Evolutionary conservation across 1,140 invertebrate species (phyloP), one percentile per base, ranked within the genome.

Genomic region (Theocolax elegans): DNA sequence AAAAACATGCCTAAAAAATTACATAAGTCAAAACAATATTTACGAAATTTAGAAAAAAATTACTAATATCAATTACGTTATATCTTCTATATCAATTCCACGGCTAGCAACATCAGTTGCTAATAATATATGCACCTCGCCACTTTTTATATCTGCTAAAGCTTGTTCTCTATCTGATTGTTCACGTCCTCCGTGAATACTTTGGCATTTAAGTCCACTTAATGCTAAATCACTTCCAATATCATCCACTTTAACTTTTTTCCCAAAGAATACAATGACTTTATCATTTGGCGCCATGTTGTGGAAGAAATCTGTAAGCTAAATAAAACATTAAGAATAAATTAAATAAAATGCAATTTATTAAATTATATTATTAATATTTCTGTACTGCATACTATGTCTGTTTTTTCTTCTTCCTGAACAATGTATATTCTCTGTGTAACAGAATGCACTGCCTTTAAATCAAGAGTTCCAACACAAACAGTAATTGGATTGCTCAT

Each of bases 81-180:
- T 89, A 79, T 97, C 94, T 81, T 93, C 92, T 42, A 98, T 96
- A 82, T 98, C 96, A 51, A 98, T 89, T 29, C 96, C 96, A 74
- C 96, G 87, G 29, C 94, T 95, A 0, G 95, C 96, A 17, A 98
- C 93, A 88, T 98, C 96, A n/a, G 96, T 97, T 3, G 96, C 96
- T 21, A 97, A 89, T n/a, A 98, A 86, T 73, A 97, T 94, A 35
- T 88, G 88, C 0, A 93, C 92, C 7, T 83, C 79, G 0, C 95
- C 94, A 67, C 86, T 87, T 76, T 92, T 92, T 67, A 98, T 91
- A 74, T 96, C 94, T 35, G 90, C 89, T 9, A 97, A 84, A 9
- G 95, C 94, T 81, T 90, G 90, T 81, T 97, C 95, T 51, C 96
- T 86, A 78, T 97, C 96, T 75, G 68, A 79, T 77, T 97, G 96